Percentiles rank a stretch among this genome's conserved stretches.
Evolutionary conservation across 1,140 invertebrate genomes (phyloP).

Genomic region (Sipha flava): DNA sequence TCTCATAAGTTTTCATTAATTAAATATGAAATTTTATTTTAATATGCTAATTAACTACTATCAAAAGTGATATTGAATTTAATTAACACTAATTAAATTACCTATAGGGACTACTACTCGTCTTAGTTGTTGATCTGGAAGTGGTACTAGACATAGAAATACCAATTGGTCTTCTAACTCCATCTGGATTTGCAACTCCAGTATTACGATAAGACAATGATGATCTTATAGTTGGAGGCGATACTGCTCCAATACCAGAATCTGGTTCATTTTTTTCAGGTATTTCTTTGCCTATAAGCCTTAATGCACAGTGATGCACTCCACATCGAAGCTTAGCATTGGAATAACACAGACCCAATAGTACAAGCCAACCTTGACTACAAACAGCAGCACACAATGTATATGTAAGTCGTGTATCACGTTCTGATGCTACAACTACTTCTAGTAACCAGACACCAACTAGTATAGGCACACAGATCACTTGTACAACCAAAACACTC

Average conservation of each 20-base stretch:
- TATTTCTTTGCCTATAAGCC: conserved; percentile 75
- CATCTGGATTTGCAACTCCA: conserved; percentile 39
- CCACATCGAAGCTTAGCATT: conserved; percentile 67
- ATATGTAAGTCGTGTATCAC: conserved; percentile 60
- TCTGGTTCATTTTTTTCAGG: conserved; percentile 21
- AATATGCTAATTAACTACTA: too few species aligned
- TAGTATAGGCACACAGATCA: conserved; percentile 66
- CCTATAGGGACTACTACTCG: conserved; percentile 81
- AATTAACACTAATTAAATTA: conserved; percentile 37
- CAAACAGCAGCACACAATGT: conserved; percentile 61
- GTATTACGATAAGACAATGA: conserved; percentile 72
- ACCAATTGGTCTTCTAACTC: conserved; percentile 70
- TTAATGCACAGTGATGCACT: conserved; percentile 54
- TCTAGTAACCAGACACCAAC: conserved; percentile 73
- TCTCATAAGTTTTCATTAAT: too few species aligned
- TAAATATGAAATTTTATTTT: too few species aligned
- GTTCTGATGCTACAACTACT: conserved; percentile 69
- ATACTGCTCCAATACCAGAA: conserved; percentile 18
- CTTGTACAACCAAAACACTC: conserved; percentile 73
- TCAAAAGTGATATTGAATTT: conserved; percentile 21
- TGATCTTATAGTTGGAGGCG: conserved; percentile 48
- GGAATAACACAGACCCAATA: conserved; percentile 74
- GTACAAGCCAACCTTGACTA: conserved; percentile 64
- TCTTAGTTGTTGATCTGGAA: conserved; percentile 87
- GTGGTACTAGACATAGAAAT: conserved; percentile 94